Conservation (phyloP, 2,888 invertebrate species). For the Dryobotodes eremita region DNA sequence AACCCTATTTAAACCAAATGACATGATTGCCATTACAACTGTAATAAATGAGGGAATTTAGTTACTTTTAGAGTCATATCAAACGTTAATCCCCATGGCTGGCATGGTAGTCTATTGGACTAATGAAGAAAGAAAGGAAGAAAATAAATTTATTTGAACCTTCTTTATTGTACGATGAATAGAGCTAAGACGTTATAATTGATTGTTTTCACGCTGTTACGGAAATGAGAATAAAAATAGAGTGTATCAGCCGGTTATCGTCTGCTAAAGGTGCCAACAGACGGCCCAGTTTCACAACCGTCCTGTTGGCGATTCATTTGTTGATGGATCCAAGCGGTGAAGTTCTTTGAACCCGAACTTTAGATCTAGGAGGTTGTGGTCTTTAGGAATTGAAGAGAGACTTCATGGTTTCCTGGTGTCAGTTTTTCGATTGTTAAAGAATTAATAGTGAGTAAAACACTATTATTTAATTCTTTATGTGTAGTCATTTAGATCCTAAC, state of each 20-base stretch:
- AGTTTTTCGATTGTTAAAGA: background rate
- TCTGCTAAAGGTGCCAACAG: constrained; percentile 36
- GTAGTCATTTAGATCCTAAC: no score
- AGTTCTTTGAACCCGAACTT: constrained; percentile 41
- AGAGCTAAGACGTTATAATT: constrained; percentile 22
- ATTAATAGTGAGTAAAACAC: background rate
- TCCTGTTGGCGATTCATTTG: constrained; percentile 26
- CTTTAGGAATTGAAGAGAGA: background rate
- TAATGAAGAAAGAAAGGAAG: no score
- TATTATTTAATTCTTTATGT: no score
- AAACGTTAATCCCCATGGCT: background rate
- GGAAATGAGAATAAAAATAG: constrained; percentile 54
- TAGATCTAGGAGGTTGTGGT: constrained; percentile 18
- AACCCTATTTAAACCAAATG: no score
- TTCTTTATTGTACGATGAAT: background rate
- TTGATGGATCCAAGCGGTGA: constrained; percentile 29
- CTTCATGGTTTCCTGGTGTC: constrained; percentile 2
- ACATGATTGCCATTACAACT: no score
- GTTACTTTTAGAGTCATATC: background rate
- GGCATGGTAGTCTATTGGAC: no score
- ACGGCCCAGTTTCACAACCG: constrained; percentile 23
- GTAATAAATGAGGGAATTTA: background rate
- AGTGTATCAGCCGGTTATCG: constrained; percentile 36
- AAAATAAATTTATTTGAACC: background rate
- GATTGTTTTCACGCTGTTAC: constrained; percentile 45